phyloP scores from a whole-genome alignment of 2,113 vertebrate genomes.

The Heterotilapia buettikoferi region DNA sequence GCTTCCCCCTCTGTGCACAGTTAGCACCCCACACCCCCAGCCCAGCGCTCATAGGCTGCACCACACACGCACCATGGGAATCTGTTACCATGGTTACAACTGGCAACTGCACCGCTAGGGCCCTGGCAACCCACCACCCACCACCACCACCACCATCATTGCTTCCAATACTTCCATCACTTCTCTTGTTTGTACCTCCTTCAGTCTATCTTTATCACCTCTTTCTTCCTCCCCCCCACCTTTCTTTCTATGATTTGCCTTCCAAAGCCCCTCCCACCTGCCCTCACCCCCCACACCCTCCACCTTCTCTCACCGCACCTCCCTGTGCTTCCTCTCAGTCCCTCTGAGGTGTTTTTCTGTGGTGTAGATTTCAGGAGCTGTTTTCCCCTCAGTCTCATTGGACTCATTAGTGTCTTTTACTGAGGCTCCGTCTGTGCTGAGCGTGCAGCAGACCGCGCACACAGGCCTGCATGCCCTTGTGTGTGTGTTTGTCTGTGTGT shows the following conservation, averaged over 20 bases:
- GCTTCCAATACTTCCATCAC: neutral
- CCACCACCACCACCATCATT: neutral
- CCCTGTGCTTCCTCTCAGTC: neutral
- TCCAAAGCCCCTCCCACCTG: neutral
- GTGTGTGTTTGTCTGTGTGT: neutral
- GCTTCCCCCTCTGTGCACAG: neutral
- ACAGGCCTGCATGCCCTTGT: neutral
- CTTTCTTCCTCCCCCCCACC: neutral
- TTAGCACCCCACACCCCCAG: conserved; percentile 21
- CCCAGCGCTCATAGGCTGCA: conserved; percentile 28
- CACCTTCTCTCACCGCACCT: neutral
- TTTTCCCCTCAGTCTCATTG: conserved; percentile 63
- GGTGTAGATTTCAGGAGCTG: conserved; percentile 51
- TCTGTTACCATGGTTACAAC: conserved; percentile 71
- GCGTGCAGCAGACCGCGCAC: conserved; percentile 2
- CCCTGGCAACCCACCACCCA: conserved; percentile 51
- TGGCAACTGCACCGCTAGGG: conserved; percentile 53
- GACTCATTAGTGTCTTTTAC: conserved; percentile 72
- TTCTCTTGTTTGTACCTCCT: neutral
- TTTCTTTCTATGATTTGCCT: neutral
- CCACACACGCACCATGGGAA: conserved; percentile 53
- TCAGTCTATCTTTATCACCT: neutral
- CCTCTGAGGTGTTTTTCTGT: conserved; percentile 53
- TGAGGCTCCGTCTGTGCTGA: conserved; percentile 44
- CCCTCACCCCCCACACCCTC: neutral